Evolutionary conservation across 2,113 vertebrate genomes (phyloP).

Genomic region (Gnathonemus echidnorhynchus): DNA sequence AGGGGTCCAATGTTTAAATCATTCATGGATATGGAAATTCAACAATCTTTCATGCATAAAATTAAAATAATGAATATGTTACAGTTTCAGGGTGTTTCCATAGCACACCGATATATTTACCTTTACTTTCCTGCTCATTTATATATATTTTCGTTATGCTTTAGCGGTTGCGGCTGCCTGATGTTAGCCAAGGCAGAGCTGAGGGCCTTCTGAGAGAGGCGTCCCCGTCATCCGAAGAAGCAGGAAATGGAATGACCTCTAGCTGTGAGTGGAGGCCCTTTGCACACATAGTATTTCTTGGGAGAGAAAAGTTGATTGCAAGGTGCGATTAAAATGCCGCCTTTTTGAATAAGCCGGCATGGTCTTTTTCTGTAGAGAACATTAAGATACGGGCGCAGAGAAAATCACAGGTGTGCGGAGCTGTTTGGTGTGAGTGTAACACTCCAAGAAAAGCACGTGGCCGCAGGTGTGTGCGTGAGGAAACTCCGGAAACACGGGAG

Average conservation of each 20-base stretch:
- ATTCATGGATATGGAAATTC: background rate
- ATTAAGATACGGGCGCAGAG: background rate
- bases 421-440: too few species aligned
- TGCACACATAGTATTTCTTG: background rate
- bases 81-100: background rate
- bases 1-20: background rate
- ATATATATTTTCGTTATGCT: background rate
- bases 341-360: background rate
- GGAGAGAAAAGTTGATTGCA: background rate
- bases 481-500: background rate
- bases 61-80: background rate
- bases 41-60: background rate
- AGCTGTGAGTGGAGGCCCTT: background rate
- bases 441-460: background rate
- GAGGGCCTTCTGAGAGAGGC: background rate
- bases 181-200: background rate
- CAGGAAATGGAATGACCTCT: background rate
- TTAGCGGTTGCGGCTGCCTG: background rate
- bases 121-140: background rate
- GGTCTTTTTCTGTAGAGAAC: background rate
- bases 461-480: background rate
- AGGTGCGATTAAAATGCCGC: background rate
- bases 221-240: background rate
- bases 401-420: background rate
- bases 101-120: background rate